Evolutionary conservation across 2,113 vertebrate species (phyloP).

Genomic region (Oreochromis spilurus): DNA sequence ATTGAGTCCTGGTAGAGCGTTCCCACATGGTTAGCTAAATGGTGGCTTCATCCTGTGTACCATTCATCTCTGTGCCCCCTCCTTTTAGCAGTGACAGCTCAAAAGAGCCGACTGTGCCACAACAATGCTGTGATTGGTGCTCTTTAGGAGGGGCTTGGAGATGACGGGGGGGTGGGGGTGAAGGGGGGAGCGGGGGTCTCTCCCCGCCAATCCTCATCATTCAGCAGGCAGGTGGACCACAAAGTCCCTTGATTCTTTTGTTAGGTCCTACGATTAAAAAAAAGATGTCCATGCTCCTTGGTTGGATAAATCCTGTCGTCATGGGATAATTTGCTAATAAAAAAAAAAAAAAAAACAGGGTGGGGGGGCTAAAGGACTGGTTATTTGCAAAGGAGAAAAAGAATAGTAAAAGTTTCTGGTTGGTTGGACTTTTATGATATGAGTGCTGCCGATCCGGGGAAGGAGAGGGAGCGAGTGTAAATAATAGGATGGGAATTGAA

Average conservation of each 20-base stretch:
- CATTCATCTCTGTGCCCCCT: slow-evolving; percentile 92
- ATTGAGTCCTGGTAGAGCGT: slow-evolving; percentile 87
- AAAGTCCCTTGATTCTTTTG: slow-evolving; percentile 99
- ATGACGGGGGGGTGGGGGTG: neutral
- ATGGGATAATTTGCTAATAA: slow-evolving; percentile 96
- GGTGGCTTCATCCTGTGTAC: slow-evolving; percentile 89
- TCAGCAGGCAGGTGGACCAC: slow-evolving; percentile 98
- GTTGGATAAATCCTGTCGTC: slow-evolving; percentile 94
- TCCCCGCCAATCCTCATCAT: slow-evolving; percentile 89
- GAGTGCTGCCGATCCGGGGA: neutral
- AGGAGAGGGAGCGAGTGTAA: neutral
- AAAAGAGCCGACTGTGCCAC: slow-evolving; percentile 97
- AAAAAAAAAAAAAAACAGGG: slow-evolving; percentile 68
- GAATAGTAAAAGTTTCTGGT: slow-evolving; percentile 23
- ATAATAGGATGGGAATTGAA: neutral
- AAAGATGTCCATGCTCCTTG: slow-evolving; percentile 81
- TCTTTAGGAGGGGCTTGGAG: slow-evolving; percentile 76
- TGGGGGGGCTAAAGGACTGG: neutral
- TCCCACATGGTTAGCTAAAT: slow-evolving; percentile 96
- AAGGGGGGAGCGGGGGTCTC: neutral
- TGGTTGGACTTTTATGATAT: neutral
- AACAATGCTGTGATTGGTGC: slow-evolving; percentile 99
- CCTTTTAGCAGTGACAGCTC: slow-evolving; percentile 94
- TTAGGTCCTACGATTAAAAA: slow-evolving; percentile 74
- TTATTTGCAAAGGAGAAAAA: neutral